Percentiles rank a stretch among this genome's conserved stretches.
These are phyloP conservation scores for Pocillopora grandis DNA, from an alignment of 92 coral and sea anemone species.

Conservation along the genomic window DNA sequence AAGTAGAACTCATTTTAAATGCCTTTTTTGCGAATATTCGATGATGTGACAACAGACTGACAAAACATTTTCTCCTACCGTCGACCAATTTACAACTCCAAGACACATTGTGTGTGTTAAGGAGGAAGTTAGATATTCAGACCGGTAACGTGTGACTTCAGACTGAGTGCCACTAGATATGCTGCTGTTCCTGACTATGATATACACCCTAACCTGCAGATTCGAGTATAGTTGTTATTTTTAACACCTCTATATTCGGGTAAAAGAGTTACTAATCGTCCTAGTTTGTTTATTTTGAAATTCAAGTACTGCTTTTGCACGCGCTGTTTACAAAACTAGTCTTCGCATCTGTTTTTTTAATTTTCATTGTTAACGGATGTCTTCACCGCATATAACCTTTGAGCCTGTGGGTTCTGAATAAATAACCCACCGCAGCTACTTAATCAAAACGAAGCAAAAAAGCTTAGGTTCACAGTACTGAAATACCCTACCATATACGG, in stretches of 20 bases:
- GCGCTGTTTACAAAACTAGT: background rate
- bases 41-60: background rate
- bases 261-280: constrained; percentile 1
- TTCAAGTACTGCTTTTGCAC: background rate
- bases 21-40: too few relatives aligned
- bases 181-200: background rate
- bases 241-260: constrained; percentile 9
- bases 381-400: background rate
- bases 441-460: background rate
- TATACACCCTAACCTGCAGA: background rate
- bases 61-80: background rate
- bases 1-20: background rate
- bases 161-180: background rate
- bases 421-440: background rate
- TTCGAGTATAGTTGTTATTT: background rate
- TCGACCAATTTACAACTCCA: background rate
- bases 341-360: constrained; percentile 17
- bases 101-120: background rate
- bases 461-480: background rate
- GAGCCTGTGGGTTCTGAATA: background rate
- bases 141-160: background rate
- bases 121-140: background rate
- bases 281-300: constrained; percentile 13
- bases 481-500: background rate
- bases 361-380: background rate